These are phyloP conservation scores for Centruroides sculpturatus DNA, from an alignment of 1,140 invertebrate species.

Conservation along the genomic window DNA sequence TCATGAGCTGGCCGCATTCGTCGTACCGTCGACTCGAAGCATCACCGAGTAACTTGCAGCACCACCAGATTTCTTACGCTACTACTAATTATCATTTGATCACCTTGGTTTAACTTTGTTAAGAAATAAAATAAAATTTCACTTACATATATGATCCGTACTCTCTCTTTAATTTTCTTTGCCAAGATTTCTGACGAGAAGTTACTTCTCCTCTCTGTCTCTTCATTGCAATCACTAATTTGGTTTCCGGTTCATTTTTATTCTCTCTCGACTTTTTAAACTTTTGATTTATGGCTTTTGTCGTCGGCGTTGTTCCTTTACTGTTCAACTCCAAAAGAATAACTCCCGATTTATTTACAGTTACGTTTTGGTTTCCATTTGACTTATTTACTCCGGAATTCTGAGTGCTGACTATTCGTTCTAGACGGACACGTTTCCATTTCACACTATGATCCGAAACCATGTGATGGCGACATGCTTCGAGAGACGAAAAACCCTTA, in stretches of 20 bases:
- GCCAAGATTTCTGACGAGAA: conserved; percentile 9
- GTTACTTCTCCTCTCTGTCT: conserved; percentile 1
- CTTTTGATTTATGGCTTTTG: background rate
- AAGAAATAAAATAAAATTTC: background rate
- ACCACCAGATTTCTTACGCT: too few relatives aligned
- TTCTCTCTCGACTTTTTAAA: background rate
- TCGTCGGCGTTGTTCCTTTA: background rate
- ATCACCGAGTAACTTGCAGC: too few relatives aligned
- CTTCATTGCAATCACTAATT: background rate
- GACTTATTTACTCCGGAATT: background rate
- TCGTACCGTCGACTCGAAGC: too few relatives aligned
- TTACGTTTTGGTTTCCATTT: background rate
- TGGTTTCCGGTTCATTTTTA: background rate
- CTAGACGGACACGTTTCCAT: background rate
- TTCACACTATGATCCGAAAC: background rate
- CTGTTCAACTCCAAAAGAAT: background rate
- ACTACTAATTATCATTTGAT: too few relatives aligned
- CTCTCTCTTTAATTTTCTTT: conserved; percentile 15
- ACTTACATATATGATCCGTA: conserved; percentile 14
- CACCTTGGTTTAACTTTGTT: background rate
- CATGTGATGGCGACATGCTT: conserved; percentile 1
- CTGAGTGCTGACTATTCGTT: background rate
- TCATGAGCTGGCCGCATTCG: too few relatives aligned
- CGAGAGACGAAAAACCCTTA: conserved; percentile 1
- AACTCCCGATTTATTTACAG: background rate